Evolutionary conservation across 2,797 vertebrate genomes (phyloP).

Genomic region (Paratrypauchen microcephalus): DNA sequence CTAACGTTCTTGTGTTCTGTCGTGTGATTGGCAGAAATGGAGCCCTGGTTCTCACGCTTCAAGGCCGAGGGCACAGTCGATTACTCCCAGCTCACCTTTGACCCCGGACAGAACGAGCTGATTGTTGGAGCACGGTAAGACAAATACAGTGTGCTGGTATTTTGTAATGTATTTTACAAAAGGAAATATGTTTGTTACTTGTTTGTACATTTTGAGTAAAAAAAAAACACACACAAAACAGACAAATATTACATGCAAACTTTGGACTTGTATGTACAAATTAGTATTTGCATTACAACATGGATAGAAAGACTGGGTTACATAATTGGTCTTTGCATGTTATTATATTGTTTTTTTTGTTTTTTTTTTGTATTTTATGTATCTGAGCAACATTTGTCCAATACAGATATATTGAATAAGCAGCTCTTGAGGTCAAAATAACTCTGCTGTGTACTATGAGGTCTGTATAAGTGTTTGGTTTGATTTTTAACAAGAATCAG

Average conservation of each 20-base stretch:
- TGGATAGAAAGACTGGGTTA: too few relatives aligned
- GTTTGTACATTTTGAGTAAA: background rate
- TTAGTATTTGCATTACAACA: too few relatives aligned
- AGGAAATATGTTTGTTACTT: background rate
- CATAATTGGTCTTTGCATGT: too few relatives aligned
- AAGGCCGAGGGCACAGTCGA: constrained; percentile 91
- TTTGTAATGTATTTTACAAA: background rate
- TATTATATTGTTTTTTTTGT: too few relatives aligned
- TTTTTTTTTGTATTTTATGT: too few relatives aligned
- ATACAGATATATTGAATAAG: too few relatives aligned
- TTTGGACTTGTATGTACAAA: background rate
- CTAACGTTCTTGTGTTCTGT: constrained; percentile 48
- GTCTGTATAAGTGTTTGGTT: too few relatives aligned
- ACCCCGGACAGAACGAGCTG: constrained; percentile 94
- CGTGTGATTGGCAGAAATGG: constrained; percentile 86
- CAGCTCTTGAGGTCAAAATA: too few relatives aligned
- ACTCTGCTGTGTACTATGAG: too few relatives aligned
- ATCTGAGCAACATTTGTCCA: too few relatives aligned
- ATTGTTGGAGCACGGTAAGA: constrained; percentile 95
- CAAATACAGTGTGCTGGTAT: background rate
- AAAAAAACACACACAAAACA: background rate
- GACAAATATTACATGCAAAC: background rate
- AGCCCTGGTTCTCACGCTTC: constrained; percentile 92
- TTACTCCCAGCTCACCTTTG: constrained; percentile 96
- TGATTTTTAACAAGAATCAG: too few relatives aligned